Percentiles rank a stretch among this genome's conserved stretches.
Evolutionary conservation across 2,888 invertebrate genomes (phyloP).

Genomic region (Coecobrya sp.): DNA sequence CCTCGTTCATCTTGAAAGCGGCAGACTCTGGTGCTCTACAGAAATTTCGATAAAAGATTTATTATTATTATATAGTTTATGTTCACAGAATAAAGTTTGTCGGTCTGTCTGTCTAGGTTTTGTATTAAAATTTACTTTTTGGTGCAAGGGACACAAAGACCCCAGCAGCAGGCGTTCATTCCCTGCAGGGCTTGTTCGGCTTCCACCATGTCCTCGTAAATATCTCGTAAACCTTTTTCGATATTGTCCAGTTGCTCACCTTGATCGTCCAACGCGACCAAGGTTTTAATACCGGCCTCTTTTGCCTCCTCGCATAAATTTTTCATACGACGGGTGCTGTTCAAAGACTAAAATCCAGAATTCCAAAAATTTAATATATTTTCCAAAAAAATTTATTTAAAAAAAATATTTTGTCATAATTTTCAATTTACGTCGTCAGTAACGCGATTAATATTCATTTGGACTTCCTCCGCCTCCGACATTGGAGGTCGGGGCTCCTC

Average conservation of each 20-base stretch:
- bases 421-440: slow-evolving; percentile 24
- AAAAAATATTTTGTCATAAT: background rate
- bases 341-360: slow-evolving; percentile 56
- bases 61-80: background rate
- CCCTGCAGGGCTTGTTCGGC: slow-evolving; percentile 78
- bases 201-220: slow-evolving; percentile 81
- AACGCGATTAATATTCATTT: slow-evolving; percentile 41
- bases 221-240: slow-evolving; percentile 77
- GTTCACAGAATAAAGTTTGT: background rate
- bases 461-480: slow-evolving; percentile 26
- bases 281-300: slow-evolving; percentile 40
- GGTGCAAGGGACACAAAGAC: slow-evolving; percentile 39
- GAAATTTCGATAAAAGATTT: background rate
- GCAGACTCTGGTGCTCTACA: slow-evolving; percentile 9
- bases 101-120: background rate
- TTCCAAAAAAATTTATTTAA: too few species aligned
- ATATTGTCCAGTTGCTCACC: slow-evolving; percentile 80
- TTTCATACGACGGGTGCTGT: slow-evolving; percentile 58
- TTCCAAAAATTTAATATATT: too few species aligned
- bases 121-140: slow-evolving; percentile 5
- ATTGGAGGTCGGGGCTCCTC: slow-evolving; percentile 8
- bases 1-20: slow-evolving; percentile 29
- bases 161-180: slow-evolving; percentile 69
- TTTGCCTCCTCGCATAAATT: slow-evolving; percentile 39
- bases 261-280: slow-evolving; percentile 62